Conservation (phyloP, 1,140 invertebrate species). For the Philotrypesis tridentata region DNA sequence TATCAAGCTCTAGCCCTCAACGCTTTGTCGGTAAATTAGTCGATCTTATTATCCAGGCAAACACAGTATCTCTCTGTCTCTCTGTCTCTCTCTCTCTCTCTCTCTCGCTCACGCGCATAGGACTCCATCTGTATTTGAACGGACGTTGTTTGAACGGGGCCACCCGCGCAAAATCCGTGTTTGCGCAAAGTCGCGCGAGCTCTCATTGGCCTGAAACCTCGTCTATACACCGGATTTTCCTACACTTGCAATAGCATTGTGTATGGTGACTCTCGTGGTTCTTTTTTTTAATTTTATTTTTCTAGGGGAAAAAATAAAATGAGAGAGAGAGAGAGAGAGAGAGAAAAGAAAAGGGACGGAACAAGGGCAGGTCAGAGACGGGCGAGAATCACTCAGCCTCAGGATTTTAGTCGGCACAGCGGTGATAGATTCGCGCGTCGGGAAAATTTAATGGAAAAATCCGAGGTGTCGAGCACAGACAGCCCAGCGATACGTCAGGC, state of each 20-base stretch:
- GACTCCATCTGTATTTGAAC: conserved; percentile 74
- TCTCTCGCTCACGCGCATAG: conserved; percentile 45
- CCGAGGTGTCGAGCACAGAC: conserved; percentile 71
- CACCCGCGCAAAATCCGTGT: conserved; percentile 70
- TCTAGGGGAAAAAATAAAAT: not conserved
- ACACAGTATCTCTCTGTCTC: conserved; percentile 48
- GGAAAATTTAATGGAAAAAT: conserved; percentile 74
- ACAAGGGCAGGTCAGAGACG: not conserved
- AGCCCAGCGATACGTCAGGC: conserved; percentile 70
- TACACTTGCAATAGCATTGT: too few species aligned
- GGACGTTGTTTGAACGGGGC: conserved; percentile 68
- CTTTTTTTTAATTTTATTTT: not conserved
- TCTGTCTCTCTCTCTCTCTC: conserved; percentile 34
- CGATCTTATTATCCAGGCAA: conserved; percentile 70
- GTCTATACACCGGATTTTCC: not conserved
- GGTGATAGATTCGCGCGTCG: conserved; percentile 72
- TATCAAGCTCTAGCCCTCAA: conserved; percentile 47
- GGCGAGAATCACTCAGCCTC: not conserved
- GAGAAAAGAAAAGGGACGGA: not conserved
- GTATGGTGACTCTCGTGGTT: not conserved
- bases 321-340: not conserved
- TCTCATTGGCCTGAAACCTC: conserved; percentile 57
- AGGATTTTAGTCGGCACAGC: conserved; percentile 20
- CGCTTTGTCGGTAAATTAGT: conserved; percentile 69
- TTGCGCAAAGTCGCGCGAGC: conserved; percentile 68